phyloP scores from a whole-genome alignment of 2,888 invertebrate genomes.

The Acanthoscelides obtectus region DNA sequence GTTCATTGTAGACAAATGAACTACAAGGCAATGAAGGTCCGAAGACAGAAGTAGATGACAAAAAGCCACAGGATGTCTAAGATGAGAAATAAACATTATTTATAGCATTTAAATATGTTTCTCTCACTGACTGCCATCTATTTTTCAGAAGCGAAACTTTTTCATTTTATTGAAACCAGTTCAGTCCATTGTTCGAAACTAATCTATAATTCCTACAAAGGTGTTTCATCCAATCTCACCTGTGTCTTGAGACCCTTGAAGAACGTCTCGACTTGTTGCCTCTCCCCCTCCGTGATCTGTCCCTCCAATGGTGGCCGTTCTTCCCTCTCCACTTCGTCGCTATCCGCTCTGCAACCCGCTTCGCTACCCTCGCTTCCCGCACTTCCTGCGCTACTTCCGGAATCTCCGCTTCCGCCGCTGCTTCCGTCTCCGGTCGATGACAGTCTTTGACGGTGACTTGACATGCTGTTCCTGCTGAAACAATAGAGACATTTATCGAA shows the following conservation, averaged over 20 bases:
- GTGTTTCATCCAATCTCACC: conserved; percentile 37
- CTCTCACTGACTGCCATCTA: too few relatives aligned
- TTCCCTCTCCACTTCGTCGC: conserved; percentile 46
- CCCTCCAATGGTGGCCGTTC: conserved; percentile 46
- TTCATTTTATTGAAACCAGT: too few relatives aligned
- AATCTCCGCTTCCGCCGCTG: conserved; percentile 52
- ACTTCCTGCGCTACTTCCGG: conserved; percentile 30
- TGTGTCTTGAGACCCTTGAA: conserved; percentile 74
- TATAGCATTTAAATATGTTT: too few relatives aligned
- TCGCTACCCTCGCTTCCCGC: conserved; percentile 54
- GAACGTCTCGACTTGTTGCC: conserved; percentile 67
- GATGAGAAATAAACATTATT: too few relatives aligned
- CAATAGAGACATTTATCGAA: not conserved
- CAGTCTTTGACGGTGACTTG: conserved; percentile 29
- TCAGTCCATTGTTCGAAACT: too few relatives aligned
- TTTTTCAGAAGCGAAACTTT: too few relatives aligned
- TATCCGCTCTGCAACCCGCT: conserved; percentile 45
- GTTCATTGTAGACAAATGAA: too few relatives aligned
- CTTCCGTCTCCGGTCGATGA: conserved; percentile 59
- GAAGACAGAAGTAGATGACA: too few relatives aligned
- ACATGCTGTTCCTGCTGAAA: not conserved
- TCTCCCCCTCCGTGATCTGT: conserved; percentile 58
- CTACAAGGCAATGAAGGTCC: too few relatives aligned
- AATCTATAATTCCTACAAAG: not conserved
- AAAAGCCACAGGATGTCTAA: too few relatives aligned